phyloP scores from a whole-genome alignment of 2,113 vertebrate species.

The Myiozetetes cayanensis region DNA sequence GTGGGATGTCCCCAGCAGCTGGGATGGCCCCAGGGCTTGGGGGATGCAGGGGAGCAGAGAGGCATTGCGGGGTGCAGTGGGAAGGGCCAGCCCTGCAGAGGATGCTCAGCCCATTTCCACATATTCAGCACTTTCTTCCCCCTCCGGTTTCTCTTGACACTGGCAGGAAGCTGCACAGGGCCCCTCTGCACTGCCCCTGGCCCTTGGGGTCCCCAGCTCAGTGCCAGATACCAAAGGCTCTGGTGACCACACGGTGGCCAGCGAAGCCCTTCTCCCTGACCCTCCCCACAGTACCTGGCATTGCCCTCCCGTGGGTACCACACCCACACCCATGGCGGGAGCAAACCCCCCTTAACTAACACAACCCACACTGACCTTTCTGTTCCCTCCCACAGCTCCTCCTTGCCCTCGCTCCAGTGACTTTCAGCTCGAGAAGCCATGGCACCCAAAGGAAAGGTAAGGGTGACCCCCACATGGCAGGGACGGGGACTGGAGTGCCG shows the following conservation, averaged over 20 bases:
- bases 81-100: neutral
- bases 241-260: accelerated
- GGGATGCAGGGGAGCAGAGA: neutral
- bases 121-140: neutral
- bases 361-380: accelerated
- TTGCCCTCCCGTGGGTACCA: accelerated
- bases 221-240: neutral
- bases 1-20: neutral
- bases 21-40: neutral
- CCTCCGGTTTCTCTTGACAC: neutral
- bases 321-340: neutral
- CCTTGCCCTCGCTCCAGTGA: neutral
- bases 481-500: accelerated
- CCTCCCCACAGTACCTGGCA: neutral
- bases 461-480: accelerated
- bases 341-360: neutral
- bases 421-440: constrained; percentile 25
- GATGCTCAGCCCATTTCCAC: neutral
- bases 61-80: accelerated
- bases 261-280: neutral
- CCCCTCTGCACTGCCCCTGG: accelerated
- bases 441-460: constrained; percentile 68
- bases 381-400: constrained; percentile 10
- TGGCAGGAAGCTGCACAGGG: neutral
- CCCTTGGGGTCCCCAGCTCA: accelerated